A percentile compares a stretch with the other conserved stretches of the same genome.
These are phyloP conservation scores for Acipenser transmontanus DNA, from an alignment of 2,797 vertebrate species.

Conservation along the genomic window DNA sequence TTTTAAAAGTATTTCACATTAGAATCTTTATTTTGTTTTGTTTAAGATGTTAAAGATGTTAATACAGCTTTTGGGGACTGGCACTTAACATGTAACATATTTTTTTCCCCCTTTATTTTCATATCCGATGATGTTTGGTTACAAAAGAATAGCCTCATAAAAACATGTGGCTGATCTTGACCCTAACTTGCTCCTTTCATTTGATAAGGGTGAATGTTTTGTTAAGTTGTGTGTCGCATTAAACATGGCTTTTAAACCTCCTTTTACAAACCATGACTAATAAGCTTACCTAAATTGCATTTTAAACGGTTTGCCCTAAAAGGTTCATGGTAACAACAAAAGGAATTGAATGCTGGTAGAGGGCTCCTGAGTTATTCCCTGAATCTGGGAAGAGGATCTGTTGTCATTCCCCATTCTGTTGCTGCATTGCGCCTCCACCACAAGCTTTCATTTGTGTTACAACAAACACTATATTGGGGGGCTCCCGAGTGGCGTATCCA, in stretches of 20 bases:
- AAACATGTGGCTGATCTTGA: slow-evolving; percentile 50
- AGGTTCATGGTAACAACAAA: no score
- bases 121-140: neutral
- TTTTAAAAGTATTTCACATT: no score
- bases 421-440: no score
- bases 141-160: neutral
- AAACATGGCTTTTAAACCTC: slow-evolving; percentile 52
- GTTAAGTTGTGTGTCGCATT: slow-evolving; percentile 64
- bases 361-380: neutral
- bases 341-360: no score
- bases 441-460: no score
- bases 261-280: slow-evolving; percentile 59
- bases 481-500: no score
- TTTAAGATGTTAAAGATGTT: neutral
- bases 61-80: neutral
- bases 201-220: slow-evolving; percentile 70
- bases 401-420: neutral
- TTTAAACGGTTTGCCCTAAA: neutral
- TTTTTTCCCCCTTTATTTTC: neutral
- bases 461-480: no score
- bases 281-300: slow-evolving; percentile 49
- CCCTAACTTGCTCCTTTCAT: slow-evolving; percentile 55
- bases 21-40: no score
- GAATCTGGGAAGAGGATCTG: neutral
- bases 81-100: slow-evolving; percentile 24